Evolutionary conservation across 2,888 invertebrate species (phyloP).

Genomic region (Lapara coniferarum): DNA sequence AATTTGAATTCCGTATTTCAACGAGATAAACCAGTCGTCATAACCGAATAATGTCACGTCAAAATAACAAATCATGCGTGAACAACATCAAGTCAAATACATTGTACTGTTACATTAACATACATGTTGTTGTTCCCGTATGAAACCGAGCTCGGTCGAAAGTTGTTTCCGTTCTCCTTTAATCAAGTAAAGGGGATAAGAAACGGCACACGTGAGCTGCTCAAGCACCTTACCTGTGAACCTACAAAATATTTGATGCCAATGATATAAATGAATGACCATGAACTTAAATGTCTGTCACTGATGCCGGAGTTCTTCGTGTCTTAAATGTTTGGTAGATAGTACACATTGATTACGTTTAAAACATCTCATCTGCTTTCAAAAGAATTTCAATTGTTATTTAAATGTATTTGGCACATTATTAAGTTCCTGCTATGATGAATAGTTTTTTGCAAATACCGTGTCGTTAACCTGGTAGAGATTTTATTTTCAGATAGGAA

Average conservation of each 20-base stretch:
- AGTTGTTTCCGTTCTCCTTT: constrained; percentile 24
- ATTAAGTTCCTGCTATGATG: neutral
- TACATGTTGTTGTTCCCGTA: constrained; percentile 3
- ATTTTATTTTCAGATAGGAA: neutral
- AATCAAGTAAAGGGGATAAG: constrained; percentile 14
- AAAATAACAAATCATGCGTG: constrained; percentile 23
- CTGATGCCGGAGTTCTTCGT: constrained; percentile 3
- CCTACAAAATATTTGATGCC: constrained; percentile 12
- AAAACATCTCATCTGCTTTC: neutral
- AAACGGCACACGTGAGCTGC: constrained; percentile 17
- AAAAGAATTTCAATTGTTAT: neutral
- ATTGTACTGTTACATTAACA: constrained; percentile 7
- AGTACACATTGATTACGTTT: neutral
- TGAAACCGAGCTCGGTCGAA: constrained; percentile 11
- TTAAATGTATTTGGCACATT: neutral
- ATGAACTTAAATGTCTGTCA: constrained; percentile 16
- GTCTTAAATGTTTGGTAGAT: constrained; percentile 1
- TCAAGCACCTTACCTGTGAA: neutral
- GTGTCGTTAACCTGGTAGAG: neutral
- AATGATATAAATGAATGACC: constrained; percentile 11
- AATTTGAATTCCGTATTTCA: constrained; percentile 13
- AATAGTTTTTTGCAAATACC: neutral
- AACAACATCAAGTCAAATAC: constrained; percentile 6
- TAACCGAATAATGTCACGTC: constrained; percentile 21
- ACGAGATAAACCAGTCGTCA: constrained; percentile 20